Percentiles rank a stretch among this genome's conserved stretches.
phyloP scores from a whole-genome alignment of 2,888 invertebrate genomes.

The Petrolisthes manimaculis region DNA sequence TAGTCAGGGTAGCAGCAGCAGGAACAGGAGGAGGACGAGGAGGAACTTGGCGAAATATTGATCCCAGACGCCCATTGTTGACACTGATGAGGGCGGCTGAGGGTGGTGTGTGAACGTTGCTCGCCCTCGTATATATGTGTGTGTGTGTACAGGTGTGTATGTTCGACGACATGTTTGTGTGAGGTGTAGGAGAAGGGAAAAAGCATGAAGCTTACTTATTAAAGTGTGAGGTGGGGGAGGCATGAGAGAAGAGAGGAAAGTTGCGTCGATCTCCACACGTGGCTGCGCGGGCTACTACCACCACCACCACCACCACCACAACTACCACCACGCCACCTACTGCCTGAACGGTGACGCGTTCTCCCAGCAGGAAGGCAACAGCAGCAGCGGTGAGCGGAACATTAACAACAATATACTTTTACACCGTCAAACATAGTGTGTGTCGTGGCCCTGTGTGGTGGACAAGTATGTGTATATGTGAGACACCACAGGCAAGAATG shows the following conservation, averaged over 20 bases:
- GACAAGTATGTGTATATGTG: too few relatives aligned
- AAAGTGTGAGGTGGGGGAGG: not conserved
- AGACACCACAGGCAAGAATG: not conserved
- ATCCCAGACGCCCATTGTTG: constrained; percentile 35
- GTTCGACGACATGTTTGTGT: too few relatives aligned
- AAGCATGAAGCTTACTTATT: not conserved
- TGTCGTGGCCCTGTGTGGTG: not conserved
- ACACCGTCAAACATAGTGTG: not conserved
- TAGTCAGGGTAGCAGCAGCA: not conserved
- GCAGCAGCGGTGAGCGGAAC: too few relatives aligned
- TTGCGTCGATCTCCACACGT: constrained; percentile 40
- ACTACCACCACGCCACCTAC: constrained; percentile 6
- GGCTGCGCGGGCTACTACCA: constrained; percentile 34
- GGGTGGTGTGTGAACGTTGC: not conserved
- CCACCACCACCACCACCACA: constrained; percentile 12
- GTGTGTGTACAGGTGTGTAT: too few relatives aligned
- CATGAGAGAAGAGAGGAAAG: not conserved
- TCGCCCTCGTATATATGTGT: not conserved
- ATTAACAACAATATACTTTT: too few relatives aligned
- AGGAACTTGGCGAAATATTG: constrained; percentile 30
- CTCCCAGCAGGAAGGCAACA: too few relatives aligned
- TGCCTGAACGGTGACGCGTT: not conserved
- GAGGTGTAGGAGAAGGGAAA: not conserved
- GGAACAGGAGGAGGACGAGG: not conserved
- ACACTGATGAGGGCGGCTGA: constrained; percentile 12